These are phyloP conservation scores for Matsumyia berberina DNA, from an alignment of 2,888 invertebrate genomes.

Conservation along the genomic window DNA sequence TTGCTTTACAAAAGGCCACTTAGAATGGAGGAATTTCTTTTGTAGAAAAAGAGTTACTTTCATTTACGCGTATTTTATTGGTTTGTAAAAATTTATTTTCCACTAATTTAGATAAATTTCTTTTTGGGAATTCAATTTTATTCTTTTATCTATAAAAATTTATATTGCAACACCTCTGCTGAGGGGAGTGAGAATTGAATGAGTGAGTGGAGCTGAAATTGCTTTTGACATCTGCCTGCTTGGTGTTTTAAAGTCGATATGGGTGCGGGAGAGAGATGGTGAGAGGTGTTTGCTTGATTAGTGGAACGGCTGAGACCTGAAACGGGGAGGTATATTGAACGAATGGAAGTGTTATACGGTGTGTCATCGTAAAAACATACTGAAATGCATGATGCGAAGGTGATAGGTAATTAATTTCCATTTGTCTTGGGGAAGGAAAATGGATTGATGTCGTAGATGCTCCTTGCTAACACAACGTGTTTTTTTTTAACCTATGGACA, in stretches of 20 bases:
- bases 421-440: too few species aligned
- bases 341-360: conserved; percentile 43
- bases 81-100: conserved; percentile 22
- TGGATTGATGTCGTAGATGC: too few species aligned
- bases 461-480: too few species aligned
- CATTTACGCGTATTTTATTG: conserved; percentile 23
- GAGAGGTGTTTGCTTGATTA: conserved; percentile 8
- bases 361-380: conserved; percentile 49
- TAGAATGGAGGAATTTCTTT: conserved; percentile 70
- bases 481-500: too few species aligned
- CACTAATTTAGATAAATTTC: conserved; percentile 54
- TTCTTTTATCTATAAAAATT: conserved; percentile 69
- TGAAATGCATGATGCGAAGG: neutral
- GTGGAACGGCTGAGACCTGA: conserved; percentile 50
- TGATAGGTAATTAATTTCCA: neutral
- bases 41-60: conserved; percentile 50
- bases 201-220: conserved; percentile 61
- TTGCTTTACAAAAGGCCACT: conserved; percentile 75
- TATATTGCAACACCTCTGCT: conserved; percentile 70
- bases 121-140: conserved; percentile 43
- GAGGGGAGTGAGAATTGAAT: conserved; percentile 70
- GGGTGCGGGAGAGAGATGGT: conserved; percentile 33
- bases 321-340: conserved; percentile 30
- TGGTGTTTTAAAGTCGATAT: conserved; percentile 36
- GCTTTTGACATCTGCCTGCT: conserved; percentile 73